These are phyloP conservation scores for Drosophila pegasa DNA, from an alignment of 2,888 invertebrate species.

Conservation along the genomic window DNA sequence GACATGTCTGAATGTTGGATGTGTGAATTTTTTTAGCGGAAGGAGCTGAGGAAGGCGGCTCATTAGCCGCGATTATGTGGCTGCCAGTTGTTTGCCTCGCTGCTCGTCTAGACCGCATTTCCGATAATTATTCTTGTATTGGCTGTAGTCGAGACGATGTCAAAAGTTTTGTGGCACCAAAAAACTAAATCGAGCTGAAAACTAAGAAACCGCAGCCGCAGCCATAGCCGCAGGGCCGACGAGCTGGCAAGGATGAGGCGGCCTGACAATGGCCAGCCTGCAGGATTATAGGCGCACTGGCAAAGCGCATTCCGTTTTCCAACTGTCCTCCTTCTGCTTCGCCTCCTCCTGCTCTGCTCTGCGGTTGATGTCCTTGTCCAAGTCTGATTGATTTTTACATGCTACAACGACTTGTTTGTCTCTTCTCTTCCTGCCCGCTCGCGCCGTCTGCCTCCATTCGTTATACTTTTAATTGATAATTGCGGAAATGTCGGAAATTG, in stretches of 20 bases:
- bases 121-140: constrained; percentile 77
- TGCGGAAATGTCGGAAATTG: constrained; percentile 72
- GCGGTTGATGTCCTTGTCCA: constrained; percentile 65
- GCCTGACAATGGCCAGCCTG: constrained; percentile 1
- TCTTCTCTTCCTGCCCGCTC: background rate
- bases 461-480: constrained; percentile 80
- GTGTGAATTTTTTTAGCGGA: background rate
- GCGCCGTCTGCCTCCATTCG: constrained; percentile 6
- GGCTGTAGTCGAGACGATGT: constrained; percentile 50
- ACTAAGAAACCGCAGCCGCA: constrained; percentile 57
- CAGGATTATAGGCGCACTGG: constrained; percentile 48
- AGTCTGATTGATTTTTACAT: constrained; percentile 67
- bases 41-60: constrained; percentile 58
- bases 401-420: constrained; percentile 52
- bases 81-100: constrained; percentile 9
- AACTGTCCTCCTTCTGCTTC: background rate
- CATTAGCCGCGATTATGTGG: constrained; percentile 71
- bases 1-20: background rate
- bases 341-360: constrained; percentile 35
- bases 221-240: constrained; percentile 50
- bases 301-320: constrained; percentile 56
- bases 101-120: constrained; percentile 77
- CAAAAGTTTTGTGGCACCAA: constrained; percentile 53
- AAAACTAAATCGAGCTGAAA: constrained; percentile 69
- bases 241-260: constrained; percentile 2